phyloP scores from a whole-genome alignment of 2,113 vertebrate genomes.

The Prinia subflava region DNA sequence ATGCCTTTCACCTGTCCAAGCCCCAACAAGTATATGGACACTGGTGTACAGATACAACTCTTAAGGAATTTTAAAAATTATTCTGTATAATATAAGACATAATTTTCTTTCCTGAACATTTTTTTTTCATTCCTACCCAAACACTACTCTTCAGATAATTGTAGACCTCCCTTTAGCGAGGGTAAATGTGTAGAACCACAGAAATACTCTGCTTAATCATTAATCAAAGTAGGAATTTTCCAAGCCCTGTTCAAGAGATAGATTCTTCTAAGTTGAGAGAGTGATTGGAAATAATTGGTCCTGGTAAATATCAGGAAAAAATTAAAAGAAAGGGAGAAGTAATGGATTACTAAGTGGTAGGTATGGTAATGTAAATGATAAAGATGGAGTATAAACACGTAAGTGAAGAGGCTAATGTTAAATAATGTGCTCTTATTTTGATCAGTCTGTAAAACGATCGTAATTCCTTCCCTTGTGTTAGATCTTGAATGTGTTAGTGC shows the following conservation, averaged over 20 bases:
- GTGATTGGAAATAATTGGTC: not conserved
- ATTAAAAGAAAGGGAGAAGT: not conserved
- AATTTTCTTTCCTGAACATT: not conserved
- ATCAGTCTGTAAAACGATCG: not conserved
- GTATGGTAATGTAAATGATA: not conserved
- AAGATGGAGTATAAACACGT: not conserved
- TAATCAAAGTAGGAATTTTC: not conserved
- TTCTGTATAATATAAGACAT: not conserved
- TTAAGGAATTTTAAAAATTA: not conserved
- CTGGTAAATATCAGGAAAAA: not conserved
- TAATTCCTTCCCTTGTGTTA: not conserved
- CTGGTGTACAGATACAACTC: fast-evolving
- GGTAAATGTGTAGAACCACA: not conserved
- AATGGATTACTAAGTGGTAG: not conserved
- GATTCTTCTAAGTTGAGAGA: not conserved
- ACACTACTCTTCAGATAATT: not conserved
- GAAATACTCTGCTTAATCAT: not conserved
- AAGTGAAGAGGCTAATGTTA: not conserved
- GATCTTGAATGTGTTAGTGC: not conserved
- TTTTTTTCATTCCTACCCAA: not conserved
- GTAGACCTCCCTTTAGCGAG: not conserved
- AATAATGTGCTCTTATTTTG: not conserved
- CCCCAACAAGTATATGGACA: not conserved
- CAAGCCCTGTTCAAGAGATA: not conserved
- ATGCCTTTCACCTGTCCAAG: not conserved